Conservation (phyloP, 2,888 invertebrate genomes). For the Tribolium freemani region DNA sequence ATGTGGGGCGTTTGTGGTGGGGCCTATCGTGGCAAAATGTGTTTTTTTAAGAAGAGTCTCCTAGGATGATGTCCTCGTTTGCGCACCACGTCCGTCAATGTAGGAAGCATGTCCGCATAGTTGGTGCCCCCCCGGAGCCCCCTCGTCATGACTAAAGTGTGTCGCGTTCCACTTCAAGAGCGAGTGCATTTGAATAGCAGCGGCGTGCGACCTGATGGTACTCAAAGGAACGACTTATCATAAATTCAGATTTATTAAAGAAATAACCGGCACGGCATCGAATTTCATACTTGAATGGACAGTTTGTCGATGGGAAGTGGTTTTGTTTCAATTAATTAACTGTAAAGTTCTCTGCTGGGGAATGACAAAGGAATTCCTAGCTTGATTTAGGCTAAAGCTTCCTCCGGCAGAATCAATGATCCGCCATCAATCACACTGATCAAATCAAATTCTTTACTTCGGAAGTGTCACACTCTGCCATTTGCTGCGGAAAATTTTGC, state of each 20-base stretch:
- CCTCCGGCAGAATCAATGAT: not conserved
- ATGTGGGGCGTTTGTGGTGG: constrained; percentile 32
- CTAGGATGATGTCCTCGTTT: constrained; percentile 62
- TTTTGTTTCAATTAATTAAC: constrained; percentile 31
- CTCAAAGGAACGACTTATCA: constrained; percentile 33
- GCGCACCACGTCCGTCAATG: constrained; percentile 64
- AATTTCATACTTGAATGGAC: constrained; percentile 33
- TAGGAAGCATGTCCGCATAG: constrained; percentile 67
- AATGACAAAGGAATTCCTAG: constrained; percentile 9
- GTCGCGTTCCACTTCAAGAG: constrained; percentile 63
- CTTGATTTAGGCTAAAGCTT: not conserved
- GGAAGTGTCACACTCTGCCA: not conserved
- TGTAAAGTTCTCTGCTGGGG: constrained; percentile 11
- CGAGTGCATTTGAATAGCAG: constrained; percentile 58
- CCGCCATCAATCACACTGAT: not conserved
- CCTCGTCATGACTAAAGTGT: constrained; percentile 59
- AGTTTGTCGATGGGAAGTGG: constrained; percentile 15
- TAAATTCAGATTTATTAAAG: constrained; percentile 40
- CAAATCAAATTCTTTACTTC: not conserved
- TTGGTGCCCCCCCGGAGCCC: constrained; percentile 51
- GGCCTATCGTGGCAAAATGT: constrained; percentile 25
- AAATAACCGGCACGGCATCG: constrained; percentile 29
- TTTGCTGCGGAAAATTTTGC: not conserved
- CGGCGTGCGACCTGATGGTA: constrained; percentile 53
- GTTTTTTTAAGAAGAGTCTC: constrained; percentile 32